These are phyloP conservation scores for Habrosyne pyritoides DNA, from an alignment of 2,888 invertebrate genomes.

Conservation along the genomic window DNA sequence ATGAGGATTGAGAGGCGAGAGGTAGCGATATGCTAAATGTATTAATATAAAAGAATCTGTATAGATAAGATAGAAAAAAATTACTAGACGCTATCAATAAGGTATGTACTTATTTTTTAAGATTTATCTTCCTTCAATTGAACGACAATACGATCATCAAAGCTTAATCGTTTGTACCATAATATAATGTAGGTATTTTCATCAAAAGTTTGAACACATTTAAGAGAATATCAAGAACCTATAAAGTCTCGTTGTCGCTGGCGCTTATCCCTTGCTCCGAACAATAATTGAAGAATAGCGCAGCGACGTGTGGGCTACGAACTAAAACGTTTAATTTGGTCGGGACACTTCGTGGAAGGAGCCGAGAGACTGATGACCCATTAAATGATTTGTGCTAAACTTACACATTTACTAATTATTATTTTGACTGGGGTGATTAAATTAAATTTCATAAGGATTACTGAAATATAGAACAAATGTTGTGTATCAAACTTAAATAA, in stretches of 20 bases:
- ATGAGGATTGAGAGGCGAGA: slow-evolving; percentile 30
- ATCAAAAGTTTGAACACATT: too few species aligned
- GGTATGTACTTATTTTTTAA: too few species aligned
- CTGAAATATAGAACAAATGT: too few species aligned
- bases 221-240: too few species aligned
- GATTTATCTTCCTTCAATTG: not conserved
- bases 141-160: too few species aligned
- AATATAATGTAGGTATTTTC: too few species aligned
- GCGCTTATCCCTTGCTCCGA: slow-evolving; percentile 21
- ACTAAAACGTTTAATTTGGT: slow-evolving; percentile 71
- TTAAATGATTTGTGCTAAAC: slow-evolving; percentile 61
- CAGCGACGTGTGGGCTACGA: slow-evolving; percentile 58
- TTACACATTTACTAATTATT: not conserved
- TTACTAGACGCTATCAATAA: too few species aligned
- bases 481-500: too few species aligned
- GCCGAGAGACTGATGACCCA: slow-evolving; percentile 45
- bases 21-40: slow-evolving; percentile 9
- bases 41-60: too few species aligned
- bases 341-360: slow-evolving; percentile 57
- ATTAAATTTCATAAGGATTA: not conserved
- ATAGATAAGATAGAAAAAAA: too few species aligned
- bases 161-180: too few species aligned
- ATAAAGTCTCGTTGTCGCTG: slow-evolving; percentile 17
- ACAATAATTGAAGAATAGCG: slow-evolving; percentile 43
- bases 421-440: slow-evolving; percentile 13